phyloP scores from a whole-genome alignment of 2,888 invertebrate species.

The Urechis unicinctus region DNA sequence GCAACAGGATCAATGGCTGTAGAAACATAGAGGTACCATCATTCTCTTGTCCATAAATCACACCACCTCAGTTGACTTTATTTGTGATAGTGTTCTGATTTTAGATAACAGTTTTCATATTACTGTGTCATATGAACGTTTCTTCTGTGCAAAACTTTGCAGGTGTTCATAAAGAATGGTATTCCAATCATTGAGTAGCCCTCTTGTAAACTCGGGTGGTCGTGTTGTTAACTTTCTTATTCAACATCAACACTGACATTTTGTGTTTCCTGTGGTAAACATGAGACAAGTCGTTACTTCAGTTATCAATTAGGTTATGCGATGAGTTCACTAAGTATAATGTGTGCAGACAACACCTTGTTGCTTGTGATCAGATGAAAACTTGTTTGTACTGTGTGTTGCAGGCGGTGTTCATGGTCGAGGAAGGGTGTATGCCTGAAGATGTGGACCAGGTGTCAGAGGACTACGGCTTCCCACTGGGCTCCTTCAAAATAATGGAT shows the following conservation, averaged over 20 bases:
- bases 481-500: constrained; percentile 32
- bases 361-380: background rate
- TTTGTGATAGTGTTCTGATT: background rate
- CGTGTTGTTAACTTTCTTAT: too few relatives aligned
- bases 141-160: too few relatives aligned
- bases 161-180: too few relatives aligned
- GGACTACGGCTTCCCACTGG: constrained; percentile 41
- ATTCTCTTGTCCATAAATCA: background rate
- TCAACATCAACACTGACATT: too few relatives aligned
- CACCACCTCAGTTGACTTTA: background rate
- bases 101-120: too few relatives aligned
- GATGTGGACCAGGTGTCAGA: constrained; percentile 31
- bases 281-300: too few relatives aligned
- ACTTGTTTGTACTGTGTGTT: constrained; percentile 5
- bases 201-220: too few relatives aligned
- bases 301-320: too few relatives aligned
- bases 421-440: constrained; percentile 34
- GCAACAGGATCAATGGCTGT: constrained; percentile 32
- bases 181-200: too few relatives aligned
- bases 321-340: too few relatives aligned
- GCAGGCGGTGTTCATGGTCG: constrained; percentile 34
- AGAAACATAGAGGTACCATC: constrained; percentile 26
- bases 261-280: too few relatives aligned
- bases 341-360: background rate
- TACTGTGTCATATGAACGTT: too few relatives aligned